Evolutionary conservation across 2,797 vertebrate genomes (phyloP).

Genomic region (Gymnothorax reevesii): DNA sequence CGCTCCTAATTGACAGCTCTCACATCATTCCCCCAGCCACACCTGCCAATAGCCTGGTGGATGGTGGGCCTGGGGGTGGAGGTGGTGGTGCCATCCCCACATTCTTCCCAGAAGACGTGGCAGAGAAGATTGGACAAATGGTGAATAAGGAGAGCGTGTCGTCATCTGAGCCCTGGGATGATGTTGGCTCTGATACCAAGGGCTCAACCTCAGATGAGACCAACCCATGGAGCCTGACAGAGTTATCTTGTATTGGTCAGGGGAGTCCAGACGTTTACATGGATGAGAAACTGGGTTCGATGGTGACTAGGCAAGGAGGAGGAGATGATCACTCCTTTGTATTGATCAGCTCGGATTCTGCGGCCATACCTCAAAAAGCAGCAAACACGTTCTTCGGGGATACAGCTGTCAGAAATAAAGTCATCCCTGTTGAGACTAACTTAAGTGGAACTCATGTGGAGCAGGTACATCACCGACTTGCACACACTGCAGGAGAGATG

Average conservation of each 20-base stretch:
- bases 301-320: conserved; percentile 34
- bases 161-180: conserved; percentile 84
- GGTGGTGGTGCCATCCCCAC: conserved; percentile 74
- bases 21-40: conserved; percentile 82
- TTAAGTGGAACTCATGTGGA: background rate
- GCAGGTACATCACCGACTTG: background rate
- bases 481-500: background rate
- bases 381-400: conserved; percentile 3
- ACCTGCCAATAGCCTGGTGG: conserved; percentile 85
- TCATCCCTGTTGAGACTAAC: background rate
- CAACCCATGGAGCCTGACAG: conserved; percentile 72
- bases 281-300: conserved; percentile 50
- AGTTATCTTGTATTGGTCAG: conserved; percentile 67
- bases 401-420: background rate
- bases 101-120: conserved; percentile 80
- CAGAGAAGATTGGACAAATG: conserved; percentile 76
- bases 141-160: conserved; percentile 69
- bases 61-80: conserved; percentile 76
- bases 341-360: background rate
- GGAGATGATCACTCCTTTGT: conserved; percentile 35
- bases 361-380: background rate
- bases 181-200: conserved; percentile 75
- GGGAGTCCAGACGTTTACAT: conserved; percentile 70
- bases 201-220: conserved; percentile 57
- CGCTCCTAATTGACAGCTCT: conserved; percentile 59